Base-by-base conservation (phyloP, 2,797 vertebrate species). In the Atherinosoma microstoma region DNA sequence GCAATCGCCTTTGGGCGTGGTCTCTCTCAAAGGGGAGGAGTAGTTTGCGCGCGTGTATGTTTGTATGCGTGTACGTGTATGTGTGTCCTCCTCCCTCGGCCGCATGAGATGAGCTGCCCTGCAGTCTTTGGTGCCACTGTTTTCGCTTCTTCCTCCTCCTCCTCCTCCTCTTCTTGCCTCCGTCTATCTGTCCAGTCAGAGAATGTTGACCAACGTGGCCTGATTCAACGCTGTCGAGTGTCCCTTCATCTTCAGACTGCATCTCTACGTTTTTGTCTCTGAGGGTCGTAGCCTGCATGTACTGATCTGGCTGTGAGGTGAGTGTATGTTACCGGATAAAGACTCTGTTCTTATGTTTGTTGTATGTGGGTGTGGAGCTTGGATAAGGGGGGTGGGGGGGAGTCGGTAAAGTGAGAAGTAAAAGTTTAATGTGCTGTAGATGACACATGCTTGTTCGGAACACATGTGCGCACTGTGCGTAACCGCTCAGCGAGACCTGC, bases 71-170 rank as follows among this genome's bases (percentile, higher is more conserved):
- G 27, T 54, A 18, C 22, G 34, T 38, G 56, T 13, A 51, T 13
- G 38, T 45, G 70, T 67, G 45, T 40, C 38, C 70, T 88, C 74
- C 81, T 89, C 65, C 70, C 69, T 73, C 34, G 78, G 85, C 78
- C 71, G 85, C 80, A 88, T 84, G 89, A 89, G 89, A 91, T 87
- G 91, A 92, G 80, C 89, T 79, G 81, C 79, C 84, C 83, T 71
- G 87, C 86, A 84, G 85, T 86, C 80, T 87, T 72, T 70, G 77
- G 82, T 36, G 84, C 82, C 80, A 81, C 84, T 80, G 78, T 81
- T 85, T 85, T 86, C 72, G 63, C 76, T 81, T 75, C 77, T 73
- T 70, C 71, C 71, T 78, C 70, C 38, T 73, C 69, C 49, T 78
- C 38, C 70, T 74, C 30, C 60, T 67, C 38, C 62, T 58, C 59